phyloP scores from a whole-genome alignment of 2,113 vertebrate genomes.

The Puffinus mauretanicus region DNA sequence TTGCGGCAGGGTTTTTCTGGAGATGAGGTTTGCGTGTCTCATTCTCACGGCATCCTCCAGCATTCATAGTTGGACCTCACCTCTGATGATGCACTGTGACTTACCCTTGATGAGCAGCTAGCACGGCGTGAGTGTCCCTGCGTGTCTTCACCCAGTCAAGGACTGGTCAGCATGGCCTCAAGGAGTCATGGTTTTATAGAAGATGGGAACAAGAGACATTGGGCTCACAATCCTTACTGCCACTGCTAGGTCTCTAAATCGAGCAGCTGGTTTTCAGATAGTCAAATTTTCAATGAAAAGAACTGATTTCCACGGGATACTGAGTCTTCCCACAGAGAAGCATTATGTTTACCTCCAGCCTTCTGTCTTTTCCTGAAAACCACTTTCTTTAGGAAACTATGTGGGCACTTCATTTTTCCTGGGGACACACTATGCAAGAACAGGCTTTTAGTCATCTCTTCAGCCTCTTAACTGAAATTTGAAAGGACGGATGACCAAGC shows the following conservation, averaged over 20 bases:
- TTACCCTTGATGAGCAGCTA: not conserved
- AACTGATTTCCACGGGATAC: conserved; percentile 18
- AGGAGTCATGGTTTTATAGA: not conserved
- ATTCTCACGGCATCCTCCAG: not conserved
- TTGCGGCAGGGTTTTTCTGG: not conserved
- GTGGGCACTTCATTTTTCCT: not conserved
- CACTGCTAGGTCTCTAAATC: not conserved
- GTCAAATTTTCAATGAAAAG: not conserved
- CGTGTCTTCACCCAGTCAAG: not conserved
- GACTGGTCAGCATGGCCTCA: accelerated
- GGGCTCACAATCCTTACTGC: not conserved
- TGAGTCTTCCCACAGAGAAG: conserved; percentile 52
- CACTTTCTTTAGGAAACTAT: not conserved
- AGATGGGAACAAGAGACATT: not conserved
- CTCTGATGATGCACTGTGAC: not conserved
- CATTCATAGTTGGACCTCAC: not conserved
- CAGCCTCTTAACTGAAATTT: not conserved
- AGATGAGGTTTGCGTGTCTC: not conserved
- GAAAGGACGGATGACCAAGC: not conserved
- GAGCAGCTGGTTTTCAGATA: conserved; percentile 10
- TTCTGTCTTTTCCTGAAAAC: conserved; percentile 38
- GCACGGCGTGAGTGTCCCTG: not conserved
- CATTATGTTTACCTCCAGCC: conserved; percentile 42
- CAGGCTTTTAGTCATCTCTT: not conserved
- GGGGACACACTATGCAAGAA: not conserved